Conservation (phyloP, 2,113 vertebrate genomes). For the Lycaon pictus region DNA sequence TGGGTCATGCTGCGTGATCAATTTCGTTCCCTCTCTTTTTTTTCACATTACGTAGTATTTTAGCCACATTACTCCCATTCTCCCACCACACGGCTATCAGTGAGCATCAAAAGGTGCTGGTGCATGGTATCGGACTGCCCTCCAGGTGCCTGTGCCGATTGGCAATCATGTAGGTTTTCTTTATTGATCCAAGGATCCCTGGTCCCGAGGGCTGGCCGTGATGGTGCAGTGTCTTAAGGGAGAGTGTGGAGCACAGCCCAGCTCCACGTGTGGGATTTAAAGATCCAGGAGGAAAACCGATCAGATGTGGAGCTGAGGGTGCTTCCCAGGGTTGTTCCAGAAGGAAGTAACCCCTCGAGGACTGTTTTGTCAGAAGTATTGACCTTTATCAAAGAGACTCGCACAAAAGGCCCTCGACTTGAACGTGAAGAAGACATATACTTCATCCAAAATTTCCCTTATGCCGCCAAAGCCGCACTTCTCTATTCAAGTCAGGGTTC, state of each 20-base stretch:
- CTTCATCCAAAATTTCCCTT: neutral
- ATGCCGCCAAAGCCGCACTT: neutral
- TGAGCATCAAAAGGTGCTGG: neutral
- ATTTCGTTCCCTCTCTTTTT: neutral
- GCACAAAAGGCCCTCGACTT: neutral
- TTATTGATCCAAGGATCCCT: neutral
- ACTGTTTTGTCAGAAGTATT: neutral
- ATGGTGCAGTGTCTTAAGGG: too few species aligned
- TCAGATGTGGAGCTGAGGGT: neutral
- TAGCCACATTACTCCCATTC: neutral
- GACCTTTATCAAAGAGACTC: constrained; percentile 10
- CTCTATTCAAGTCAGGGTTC: constrained; percentile 14
- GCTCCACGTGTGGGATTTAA: neutral
- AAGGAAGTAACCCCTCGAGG: neutral
- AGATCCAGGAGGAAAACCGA: neutral
- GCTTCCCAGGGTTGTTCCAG: neutral
- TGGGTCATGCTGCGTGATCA: neutral
- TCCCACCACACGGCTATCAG: neutral
- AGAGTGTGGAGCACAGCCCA: neutral
- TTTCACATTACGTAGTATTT: neutral
- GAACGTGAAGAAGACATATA: neutral
- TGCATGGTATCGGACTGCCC: neutral
- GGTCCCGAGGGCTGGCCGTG: neutral
- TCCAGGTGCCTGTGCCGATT: neutral
- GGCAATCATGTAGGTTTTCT: neutral